Percentiles rank a stretch among this genome's conserved stretches.
phyloP scores from a whole-genome alignment of 2,797 vertebrate genomes.

The Eurystomus glaucurus region DNA sequence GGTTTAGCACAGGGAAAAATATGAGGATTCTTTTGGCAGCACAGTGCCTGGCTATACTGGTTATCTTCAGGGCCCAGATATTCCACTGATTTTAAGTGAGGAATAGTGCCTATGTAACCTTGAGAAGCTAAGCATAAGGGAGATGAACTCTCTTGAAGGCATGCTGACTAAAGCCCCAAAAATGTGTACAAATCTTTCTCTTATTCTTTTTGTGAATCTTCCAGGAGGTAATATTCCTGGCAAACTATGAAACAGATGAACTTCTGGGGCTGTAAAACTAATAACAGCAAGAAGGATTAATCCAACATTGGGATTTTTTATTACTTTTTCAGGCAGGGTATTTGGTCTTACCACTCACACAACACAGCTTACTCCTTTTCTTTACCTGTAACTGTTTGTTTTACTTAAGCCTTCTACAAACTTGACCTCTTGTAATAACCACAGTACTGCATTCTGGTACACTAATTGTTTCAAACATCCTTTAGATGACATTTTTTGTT shows the following conservation, averaged over 20 bases:
- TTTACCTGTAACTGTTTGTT: neutral
- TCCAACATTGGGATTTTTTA: accelerated
- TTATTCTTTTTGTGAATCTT: neutral
- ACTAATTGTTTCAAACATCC: neutral
- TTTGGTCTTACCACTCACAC: neutral
- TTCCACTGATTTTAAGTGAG: neutral
- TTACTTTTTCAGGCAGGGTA: neutral
- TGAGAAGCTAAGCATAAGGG: neutral
- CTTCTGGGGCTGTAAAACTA: neutral
- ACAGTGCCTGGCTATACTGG: neutral
- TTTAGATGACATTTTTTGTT: neutral
- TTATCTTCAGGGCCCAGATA: neutral
- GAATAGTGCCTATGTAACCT: neutral
- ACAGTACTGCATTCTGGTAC: neutral
- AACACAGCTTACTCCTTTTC: neutral
- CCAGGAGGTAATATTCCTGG: neutral
- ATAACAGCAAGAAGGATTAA: neutral
- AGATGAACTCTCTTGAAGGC: neutral
- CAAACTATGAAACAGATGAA: neutral
- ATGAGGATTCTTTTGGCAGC: neutral
- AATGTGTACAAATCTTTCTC: neutral
- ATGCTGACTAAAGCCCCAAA: neutral
- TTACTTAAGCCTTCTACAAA: neutral
- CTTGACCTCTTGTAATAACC: neutral
- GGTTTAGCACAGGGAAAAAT: neutral